Conservation (phyloP, 2,113 vertebrate species). For the Rhea americana region DNA sequence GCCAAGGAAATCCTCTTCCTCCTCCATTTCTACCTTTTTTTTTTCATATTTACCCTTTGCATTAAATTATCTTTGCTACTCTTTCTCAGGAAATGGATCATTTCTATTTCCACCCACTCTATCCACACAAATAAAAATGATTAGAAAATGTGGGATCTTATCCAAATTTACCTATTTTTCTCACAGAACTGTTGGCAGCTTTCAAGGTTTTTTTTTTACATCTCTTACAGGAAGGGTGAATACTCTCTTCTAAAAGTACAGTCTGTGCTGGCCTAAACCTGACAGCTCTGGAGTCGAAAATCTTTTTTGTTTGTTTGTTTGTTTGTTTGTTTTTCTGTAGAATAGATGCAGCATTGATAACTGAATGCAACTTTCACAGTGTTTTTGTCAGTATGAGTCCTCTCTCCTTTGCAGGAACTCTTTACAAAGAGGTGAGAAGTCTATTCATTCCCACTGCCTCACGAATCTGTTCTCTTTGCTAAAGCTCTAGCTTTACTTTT, state of each 20-base stretch:
- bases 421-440: not conserved
- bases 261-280: not conserved
- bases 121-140: not conserved
- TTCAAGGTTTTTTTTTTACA: not conserved
- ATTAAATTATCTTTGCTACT: not conserved
- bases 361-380: not conserved
- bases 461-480: not conserved
- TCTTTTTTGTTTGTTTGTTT: not conserved
- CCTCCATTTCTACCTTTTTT: not conserved
- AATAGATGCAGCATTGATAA: not conserved
- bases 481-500: not conserved
- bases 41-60: not conserved
- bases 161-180: slow-evolving; percentile 3
- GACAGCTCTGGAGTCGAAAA: not conserved
- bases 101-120: not conserved
- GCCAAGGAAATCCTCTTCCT: not conserved
- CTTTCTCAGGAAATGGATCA: not conserved
- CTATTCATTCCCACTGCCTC: not conserved
- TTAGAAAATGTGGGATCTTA: not conserved
- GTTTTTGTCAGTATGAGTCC: not conserved
- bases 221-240: not conserved
- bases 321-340: not conserved
- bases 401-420: not conserved
- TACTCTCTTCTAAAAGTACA: not conserved
- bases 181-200: not conserved